Conservation (phyloP, 2,113 vertebrate genomes). For the Ailuropoda melanoleuca region DNA sequence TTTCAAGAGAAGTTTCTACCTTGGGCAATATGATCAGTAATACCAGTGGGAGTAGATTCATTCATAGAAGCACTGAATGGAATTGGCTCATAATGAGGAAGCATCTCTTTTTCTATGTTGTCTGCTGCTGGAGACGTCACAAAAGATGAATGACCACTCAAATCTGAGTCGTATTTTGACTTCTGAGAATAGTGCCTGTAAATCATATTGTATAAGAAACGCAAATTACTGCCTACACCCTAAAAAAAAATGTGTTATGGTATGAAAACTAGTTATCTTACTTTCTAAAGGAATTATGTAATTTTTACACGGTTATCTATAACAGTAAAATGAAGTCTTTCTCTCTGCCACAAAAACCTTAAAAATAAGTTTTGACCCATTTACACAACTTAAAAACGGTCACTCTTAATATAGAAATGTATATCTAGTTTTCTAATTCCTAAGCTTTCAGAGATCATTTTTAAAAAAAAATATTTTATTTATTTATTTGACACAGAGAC, state of each 20-base stretch:
- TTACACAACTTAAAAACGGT: background rate
- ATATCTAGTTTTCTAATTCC: background rate
- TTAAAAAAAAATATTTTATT: too few species aligned
- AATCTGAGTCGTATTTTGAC: conserved; percentile 79
- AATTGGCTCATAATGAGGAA: conserved; percentile 82
- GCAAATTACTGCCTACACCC: background rate
- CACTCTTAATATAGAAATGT: background rate
- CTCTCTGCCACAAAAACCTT: conserved; percentile 4
- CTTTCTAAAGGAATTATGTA: conserved; percentile 19
- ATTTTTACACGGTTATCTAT: conserved; percentile 10
- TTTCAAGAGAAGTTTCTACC: conserved; percentile 82
- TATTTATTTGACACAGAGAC: too few species aligned
- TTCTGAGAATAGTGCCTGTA: conserved; percentile 83
- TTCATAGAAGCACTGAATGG: conserved; percentile 89
- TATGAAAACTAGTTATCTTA: conserved; percentile 4
- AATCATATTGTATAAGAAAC: conserved; percentile 40
- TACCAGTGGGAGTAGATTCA: conserved; percentile 88
- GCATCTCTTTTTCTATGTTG: conserved; percentile 79
- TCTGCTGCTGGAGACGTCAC: conserved; percentile 76
- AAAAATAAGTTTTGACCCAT: background rate
- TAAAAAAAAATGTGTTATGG: background rate
- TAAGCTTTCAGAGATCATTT: background rate
- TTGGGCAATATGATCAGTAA: conserved; percentile 82
- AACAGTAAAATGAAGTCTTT: background rate
- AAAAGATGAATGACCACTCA: conserved; percentile 73